phyloP scores from a whole-genome alignment of 2,888 invertebrate genomes.

The Ormyrus labotus region DNA sequence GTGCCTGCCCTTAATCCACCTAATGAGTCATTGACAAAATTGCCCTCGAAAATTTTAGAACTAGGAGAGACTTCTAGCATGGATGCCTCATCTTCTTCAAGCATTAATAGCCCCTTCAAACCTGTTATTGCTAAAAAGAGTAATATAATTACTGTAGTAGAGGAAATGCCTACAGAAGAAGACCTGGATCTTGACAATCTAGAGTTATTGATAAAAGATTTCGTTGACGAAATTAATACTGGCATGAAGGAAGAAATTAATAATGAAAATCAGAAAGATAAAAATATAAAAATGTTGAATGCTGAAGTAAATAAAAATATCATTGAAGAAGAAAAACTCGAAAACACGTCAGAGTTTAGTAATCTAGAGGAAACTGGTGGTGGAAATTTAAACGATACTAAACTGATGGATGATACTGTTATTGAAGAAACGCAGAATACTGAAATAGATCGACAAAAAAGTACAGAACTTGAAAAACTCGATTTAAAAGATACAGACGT shows the following conservation, averaged over 20 bases:
- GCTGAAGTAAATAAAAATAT: not conserved
- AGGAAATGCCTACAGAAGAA: not conserved
- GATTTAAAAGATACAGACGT: not conserved
- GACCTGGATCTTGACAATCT: conserved; percentile 34
- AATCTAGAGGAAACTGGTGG: not conserved
- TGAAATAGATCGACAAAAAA: not conserved
- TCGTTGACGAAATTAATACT: conserved; percentile 40
- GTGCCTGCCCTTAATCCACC: not conserved
- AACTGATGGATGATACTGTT: conserved; percentile 29
- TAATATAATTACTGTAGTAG: not conserved
- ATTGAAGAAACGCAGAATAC: not conserved
- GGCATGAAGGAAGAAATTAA: not conserved
- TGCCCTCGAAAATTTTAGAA: conserved; percentile 24
- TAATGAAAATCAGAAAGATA: conserved; percentile 7
- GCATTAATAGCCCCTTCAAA: conserved; percentile 7
- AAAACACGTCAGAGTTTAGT: not conserved
- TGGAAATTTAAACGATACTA: conserved; percentile 14
- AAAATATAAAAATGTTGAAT: not conserved
- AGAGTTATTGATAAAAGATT: conserved; percentile 38
- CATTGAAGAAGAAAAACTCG: not conserved
- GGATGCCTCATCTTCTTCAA: conserved; percentile 27
- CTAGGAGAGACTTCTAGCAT: conserved; percentile 29
- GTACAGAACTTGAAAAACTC: conserved; percentile 1
- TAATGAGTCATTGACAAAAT: conserved; percentile 9
- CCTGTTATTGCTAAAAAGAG: not conserved